Conservation (phyloP, 2,888 invertebrate species). For the Stenichneumon culpator region DNA sequence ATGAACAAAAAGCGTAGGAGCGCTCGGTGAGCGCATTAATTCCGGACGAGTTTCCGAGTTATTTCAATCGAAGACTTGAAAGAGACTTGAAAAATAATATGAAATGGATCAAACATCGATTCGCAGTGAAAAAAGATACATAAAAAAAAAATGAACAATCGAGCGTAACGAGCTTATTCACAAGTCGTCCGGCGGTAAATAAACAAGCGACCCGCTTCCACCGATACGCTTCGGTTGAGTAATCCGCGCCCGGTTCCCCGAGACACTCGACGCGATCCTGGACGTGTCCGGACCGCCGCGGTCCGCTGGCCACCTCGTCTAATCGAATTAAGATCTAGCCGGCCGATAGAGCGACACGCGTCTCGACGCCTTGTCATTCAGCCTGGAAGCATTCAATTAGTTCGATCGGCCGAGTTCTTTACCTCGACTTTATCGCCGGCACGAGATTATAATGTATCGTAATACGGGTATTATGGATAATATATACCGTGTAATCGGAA, state of each 20-base stretch:
- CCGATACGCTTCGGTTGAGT: constrained; percentile 43
- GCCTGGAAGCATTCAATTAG: constrained; percentile 69
- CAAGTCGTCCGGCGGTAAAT: neutral
- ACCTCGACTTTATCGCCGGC: neutral
- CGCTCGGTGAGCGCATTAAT: neutral
- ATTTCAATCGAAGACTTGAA: neutral
- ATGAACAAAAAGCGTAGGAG: no score
- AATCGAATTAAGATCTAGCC: constrained; percentile 74
- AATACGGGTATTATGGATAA: neutral
- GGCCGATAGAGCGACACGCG: constrained; percentile 71
- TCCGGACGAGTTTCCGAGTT: neutral
- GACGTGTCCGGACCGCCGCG: constrained; percentile 43
- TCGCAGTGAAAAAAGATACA: neutral
- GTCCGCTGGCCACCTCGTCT: constrained; percentile 65
- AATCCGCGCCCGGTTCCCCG: constrained; percentile 42
- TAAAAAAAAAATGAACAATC: neutral
- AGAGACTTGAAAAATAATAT: neutral
- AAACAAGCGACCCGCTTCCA: neutral
- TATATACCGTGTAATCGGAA: neutral
- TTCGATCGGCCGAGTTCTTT: constrained; percentile 18
- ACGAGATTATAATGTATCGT: neutral
- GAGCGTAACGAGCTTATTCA: neutral
- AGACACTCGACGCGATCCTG: constrained; percentile 37
- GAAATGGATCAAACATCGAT: neutral
- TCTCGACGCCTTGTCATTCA: constrained; percentile 72